Evolutionary conservation across 2,113 vertebrate species (phyloP).

Genomic region (Nicator chloris): DNA sequence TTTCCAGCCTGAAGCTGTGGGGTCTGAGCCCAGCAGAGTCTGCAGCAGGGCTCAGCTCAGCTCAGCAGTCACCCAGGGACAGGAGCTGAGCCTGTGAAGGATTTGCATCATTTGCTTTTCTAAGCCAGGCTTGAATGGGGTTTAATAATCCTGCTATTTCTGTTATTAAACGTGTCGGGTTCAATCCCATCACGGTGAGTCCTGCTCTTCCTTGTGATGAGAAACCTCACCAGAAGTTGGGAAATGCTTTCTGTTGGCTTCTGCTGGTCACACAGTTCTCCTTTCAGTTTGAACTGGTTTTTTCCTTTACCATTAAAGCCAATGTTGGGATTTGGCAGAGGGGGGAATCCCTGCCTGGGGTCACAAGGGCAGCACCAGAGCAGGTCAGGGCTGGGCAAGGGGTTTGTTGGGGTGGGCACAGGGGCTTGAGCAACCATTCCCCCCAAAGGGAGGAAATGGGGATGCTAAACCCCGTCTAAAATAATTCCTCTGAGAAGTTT

Average conservation of each 20-base stretch:
- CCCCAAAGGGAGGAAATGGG: background rate
- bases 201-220: background rate
- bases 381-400: background rate
- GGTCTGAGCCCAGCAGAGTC: background rate
- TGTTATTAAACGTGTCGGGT: background rate
- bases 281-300: background rate
- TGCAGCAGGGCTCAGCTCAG: background rate
- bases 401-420: background rate
- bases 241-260: background rate
- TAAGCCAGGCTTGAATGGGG: background rate
- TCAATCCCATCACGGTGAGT: background rate
- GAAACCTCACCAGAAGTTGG: background rate
- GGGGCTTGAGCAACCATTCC: background rate
- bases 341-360: background rate
- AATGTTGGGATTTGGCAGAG: fast-evolving
- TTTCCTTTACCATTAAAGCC: too few species aligned
- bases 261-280: background rate
- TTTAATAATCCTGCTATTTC: background rate
- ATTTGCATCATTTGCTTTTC: background rate
- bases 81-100: fast-evolving
- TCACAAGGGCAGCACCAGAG: background rate
- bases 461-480: background rate
- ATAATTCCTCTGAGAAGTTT: background rate
- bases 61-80: background rate
- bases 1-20: background rate